Evolutionary conservation across 1,140 invertebrate species (phyloP), one percentile per base, ranked within the genome.

Genomic region (Luehdorfia chinensis): DNA sequence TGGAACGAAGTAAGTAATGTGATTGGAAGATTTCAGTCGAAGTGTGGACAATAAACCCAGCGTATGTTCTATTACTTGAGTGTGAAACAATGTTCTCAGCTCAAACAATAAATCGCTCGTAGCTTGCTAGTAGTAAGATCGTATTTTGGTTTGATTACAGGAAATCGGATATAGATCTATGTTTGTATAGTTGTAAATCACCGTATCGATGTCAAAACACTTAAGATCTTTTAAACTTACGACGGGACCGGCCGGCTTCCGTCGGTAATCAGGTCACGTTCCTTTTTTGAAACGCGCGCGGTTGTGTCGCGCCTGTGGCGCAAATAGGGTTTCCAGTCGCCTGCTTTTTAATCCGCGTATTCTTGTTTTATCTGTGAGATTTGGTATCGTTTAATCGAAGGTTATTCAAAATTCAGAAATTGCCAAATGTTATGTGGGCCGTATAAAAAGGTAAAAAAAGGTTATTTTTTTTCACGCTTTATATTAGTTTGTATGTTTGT

Each of bases 251-350:
- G 70, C 72, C 76, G 75, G 77, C 67, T 81, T 84, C 77, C 75
- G 70, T 81, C 69, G 68, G 80, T 80, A 84, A 84, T 78, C 80
- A 80, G 80, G 80, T 75, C 80, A 84, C 77, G 77, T 75, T 79
- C 75, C 67, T 78, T 81, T 80, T 81, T 75, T 70, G 73, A 78
- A 79, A 75, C 65, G 65, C 64, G 66, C 59, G 66, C 19, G 19
- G 3, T 7, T 21, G 19, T 69, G 64, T 59, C 59, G 66, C 56
- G 57, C 59, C 25, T 9, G 4, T 28, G 25, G 59, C 61, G 52
- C 59, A 33, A 50, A 59, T 59, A 41, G 37, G 37, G 37, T 15
- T 41, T 21, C 11, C 37, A 41, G 11, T 4, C 11, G 37, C 21
- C 7, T 15, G 37, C 12, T 15, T 41, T 41, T 41, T 41, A 25